Evolutionary conservation across 2,888 invertebrate species (phyloP), one percentile per base, ranked within the genome.

Genomic region (Xestia c-nigrum): DNA sequence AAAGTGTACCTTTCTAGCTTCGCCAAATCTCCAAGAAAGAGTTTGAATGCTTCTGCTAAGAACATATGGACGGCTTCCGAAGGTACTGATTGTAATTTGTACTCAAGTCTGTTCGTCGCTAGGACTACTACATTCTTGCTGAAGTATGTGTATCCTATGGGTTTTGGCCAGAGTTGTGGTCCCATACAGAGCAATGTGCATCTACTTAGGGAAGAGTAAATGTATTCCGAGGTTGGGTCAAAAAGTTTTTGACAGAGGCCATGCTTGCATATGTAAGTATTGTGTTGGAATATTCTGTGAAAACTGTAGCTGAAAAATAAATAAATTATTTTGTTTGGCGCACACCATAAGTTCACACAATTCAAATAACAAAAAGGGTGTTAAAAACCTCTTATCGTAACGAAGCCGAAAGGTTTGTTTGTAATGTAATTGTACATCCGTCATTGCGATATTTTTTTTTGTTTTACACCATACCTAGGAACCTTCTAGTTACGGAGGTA

Each of bases 161-260:
- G 98, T 88, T 97, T 97, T 0, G 98, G 98, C 98, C 98, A 98
- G 1, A 98, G 93, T 84, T 98, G 97, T 7, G 97, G 97, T 24
- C 97, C 97, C 73, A 97, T 98, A 91, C 98, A 98, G 5, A 98
- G 94, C 91, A 98, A 97, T 71, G 97, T 97, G 91, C 98, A 98
- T 61, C 98, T 97, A 73, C 97, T 97, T 78, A 98, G 94, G 0
- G 98, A 97, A 0, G 77, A 59, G 69, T 89, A 92, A 2, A 87
- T 47, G 19, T 77, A 81, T 3, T 78, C 80, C 0, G 84, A 78
- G 0, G 85, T 83, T 1, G 86, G 85, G 65, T 92, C 95, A 55
- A 90, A 90, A 0, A 91, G 85, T 88, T 92, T 95, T 68, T 93
- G 90, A 52, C 95, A 95, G 4, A 94, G 80, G 0, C 87, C 88